Base-by-base conservation (phyloP, 2,113 vertebrate genomes). In the Amphilophus citrinellus region DNA sequence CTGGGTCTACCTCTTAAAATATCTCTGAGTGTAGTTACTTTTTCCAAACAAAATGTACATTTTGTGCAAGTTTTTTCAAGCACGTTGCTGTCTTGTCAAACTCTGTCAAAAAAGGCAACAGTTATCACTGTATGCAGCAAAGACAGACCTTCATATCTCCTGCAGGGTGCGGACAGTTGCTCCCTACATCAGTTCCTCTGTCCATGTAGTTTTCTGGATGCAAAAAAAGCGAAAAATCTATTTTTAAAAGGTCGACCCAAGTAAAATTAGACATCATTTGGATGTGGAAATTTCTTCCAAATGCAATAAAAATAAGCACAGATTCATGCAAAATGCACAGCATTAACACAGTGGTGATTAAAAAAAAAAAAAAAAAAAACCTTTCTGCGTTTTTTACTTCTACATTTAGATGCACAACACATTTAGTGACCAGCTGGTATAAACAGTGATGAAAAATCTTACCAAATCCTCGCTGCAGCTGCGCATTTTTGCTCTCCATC, bases 391-490 rank as follows among this genome's bases (percentile, higher is more conserved):
- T 50, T 50, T 76, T 27, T 8, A 73, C 68, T 80, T 62, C 17
- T 2, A 56, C 56, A 57, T 81, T 6, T 44, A 59, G 1, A 50
- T 42, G 24, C 61, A 61, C 6, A 2, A 53, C 0, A 57, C 7
- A 87, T 9, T 53, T 5, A 85, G 68, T 27, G 5, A 44, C 30
- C 44, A 73, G 66, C 4, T 76, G 71, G 53, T 1, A 68, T 20
- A 6, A 11, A 30, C 30, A 20, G 35, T 13, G 6, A 1, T 2
- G 47, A 44, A 17, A 58, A 58, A 1, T 84, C 91, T 94, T 24
- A 94, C 95, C 93, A 1, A 92, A 86, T 3, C 89, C 89, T 2
- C 91, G 89, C 75, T 92, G 94, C 84, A 92, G 84, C 83, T 92
- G 92, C 8, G 88, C 84, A 3, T 75, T 88, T 63, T 91, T 91